Percentiles rank a stretch among this genome's conserved stretches.
Evolutionary conservation across 2,888 invertebrate genomes (phyloP).

Genomic region (Mamestra brassicae): DNA sequence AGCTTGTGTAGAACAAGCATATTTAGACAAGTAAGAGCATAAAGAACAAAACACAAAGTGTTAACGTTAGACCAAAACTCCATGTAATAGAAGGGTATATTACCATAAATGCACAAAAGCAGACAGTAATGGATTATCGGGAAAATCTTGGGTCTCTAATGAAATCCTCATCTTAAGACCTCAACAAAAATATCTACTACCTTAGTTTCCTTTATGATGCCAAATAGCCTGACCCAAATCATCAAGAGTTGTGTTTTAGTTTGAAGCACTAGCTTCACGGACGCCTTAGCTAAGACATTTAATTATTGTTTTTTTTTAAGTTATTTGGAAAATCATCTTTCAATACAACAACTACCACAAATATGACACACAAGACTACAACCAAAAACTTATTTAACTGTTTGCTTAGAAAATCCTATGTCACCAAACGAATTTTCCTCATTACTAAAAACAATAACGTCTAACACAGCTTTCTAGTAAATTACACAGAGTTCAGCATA

Average conservation of each 20-base stretch:
- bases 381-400: neutral
- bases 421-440: constrained; percentile 14
- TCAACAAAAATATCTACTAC: neutral
- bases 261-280: neutral
- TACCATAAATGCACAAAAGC: neutral
- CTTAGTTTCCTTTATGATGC: neutral
- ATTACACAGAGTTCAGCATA: constrained; percentile 46
- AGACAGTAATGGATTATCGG: neutral
- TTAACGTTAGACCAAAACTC: neutral
- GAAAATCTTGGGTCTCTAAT: too few species aligned
- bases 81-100: neutral
- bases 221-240: neutral
- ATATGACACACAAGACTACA: neutral
- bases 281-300: too few species aligned
- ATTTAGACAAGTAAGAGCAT: neutral
- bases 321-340: too few species aligned
- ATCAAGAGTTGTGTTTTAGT: neutral
- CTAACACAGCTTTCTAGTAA: constrained; percentile 38
- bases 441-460: constrained; percentile 24
- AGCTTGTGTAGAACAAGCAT: neutral
- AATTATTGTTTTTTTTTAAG: too few species aligned
- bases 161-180: neutral
- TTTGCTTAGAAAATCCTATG: neutral
- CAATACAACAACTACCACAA: neutral
- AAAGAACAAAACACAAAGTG: too few species aligned